These are phyloP conservation scores for Chiloscyllium plagiosum DNA, from an alignment of 2,113 vertebrate species.

Conservation along the genomic window DNA sequence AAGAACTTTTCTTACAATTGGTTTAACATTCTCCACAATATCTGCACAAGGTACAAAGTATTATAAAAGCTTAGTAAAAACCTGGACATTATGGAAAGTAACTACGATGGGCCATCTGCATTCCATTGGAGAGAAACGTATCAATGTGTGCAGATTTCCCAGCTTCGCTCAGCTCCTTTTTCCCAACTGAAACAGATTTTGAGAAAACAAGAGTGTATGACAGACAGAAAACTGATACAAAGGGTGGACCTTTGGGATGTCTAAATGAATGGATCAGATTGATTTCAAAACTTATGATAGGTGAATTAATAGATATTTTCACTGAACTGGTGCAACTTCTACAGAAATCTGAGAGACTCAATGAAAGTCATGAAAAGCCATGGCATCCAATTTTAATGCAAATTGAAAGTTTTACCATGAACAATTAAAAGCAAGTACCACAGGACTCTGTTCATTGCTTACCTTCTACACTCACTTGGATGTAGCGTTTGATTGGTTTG, in stretches of 20 bases:
- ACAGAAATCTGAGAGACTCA: not conserved
- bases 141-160: not conserved
- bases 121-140: not conserved
- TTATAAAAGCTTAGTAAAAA: not conserved
- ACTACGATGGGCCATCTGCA: not conserved
- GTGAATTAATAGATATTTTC: not conserved
- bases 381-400: not conserved
- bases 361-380: not conserved
- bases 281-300: not conserved
- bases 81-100: not conserved
- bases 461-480: conserved; percentile 57
- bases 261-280: not conserved
- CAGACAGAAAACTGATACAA: not conserved
- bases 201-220: not conserved
- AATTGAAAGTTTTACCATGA: not conserved
- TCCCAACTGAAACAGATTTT: not conserved
- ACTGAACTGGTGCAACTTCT: not conserved
- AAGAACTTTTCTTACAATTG: not conserved
- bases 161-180: too few relatives aligned
- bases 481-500: conserved; percentile 55
- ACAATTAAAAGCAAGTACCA: not conserved
- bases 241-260: not conserved
- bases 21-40: not conserved
- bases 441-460: not conserved
- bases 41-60: not conserved